Evolutionary conservation across 2,888 invertebrate genomes (phyloP), one percentile per base, ranked within the genome.

Genomic region (Morpho helenor): DNA sequence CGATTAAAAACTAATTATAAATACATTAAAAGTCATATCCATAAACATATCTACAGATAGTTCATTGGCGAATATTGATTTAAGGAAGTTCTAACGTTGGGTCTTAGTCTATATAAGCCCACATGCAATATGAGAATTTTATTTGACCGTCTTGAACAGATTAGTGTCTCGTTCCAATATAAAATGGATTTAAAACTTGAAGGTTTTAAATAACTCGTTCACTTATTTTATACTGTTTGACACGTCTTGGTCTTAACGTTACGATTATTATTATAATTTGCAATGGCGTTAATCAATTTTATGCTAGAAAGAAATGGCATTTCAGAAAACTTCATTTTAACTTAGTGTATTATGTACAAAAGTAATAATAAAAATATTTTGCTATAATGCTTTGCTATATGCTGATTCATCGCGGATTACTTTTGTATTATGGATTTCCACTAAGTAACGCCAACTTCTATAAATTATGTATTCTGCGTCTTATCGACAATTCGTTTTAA

Each of bases 151-250:
- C 10, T 52, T 39, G 48, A 49, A 49, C 44, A 56, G 59, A 60
- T 60, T 56, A 60, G 51, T 52, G 56, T 60, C 59, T 52, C 47
- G 23, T 56, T 55, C 44, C 55, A 55, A 59, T 52, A 49, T 59
- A 52, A 52, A 59, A 41, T 52, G 48, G 56, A 47, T 52, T 56
- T 60, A 60, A 60, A 39, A 49, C 52, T 52, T 52, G 48, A 58
- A 59, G 51, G 42, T 51, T 57, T 57, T 52, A 52, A 57, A 57
- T 43, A 49, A 60, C 49, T 52, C 49, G 52, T 22, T 52, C 56
- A 53, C 45, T 56, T 53, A 52, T 56, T 56, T 56, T 49, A 56
- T 53, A 56, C 47, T 56, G 56, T 60, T 60, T 60, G 56, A 60
- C 60, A 52, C 52, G 46, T 52, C 51, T 43, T 42, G 52, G 60